phyloP scores from a whole-genome alignment of 2,113 vertebrate species.

The Thalassoma bifasciatum region DNA sequence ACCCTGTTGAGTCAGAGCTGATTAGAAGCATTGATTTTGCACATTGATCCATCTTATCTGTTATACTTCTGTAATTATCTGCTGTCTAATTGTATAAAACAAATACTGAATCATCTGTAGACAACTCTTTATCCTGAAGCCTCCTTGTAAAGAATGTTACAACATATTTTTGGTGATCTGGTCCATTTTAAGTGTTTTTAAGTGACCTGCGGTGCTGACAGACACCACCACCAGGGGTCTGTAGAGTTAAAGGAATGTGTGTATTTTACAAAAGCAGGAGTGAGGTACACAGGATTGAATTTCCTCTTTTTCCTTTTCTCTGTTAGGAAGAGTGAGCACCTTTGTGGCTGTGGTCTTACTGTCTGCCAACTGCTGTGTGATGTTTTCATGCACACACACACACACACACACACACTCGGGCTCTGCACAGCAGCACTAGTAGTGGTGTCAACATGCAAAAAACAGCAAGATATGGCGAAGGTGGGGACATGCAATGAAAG shows the following conservation, averaged over 20 bases:
- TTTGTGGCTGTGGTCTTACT: not conserved
- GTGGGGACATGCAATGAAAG: not conserved
- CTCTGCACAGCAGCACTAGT: slow-evolving; percentile 15
- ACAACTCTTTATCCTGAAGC: not conserved
- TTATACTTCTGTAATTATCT: too few relatives aligned
- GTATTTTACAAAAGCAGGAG: not conserved
- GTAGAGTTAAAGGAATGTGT: slow-evolving; percentile 59
- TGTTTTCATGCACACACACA: not conserved
- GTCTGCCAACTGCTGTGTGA: not conserved
- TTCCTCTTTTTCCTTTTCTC: not conserved
- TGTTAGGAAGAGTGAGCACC: not conserved
- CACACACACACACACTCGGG: not conserved
- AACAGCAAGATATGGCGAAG: slow-evolving; percentile 27
- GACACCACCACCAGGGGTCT: slow-evolving; percentile 77
- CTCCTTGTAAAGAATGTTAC: not conserved
- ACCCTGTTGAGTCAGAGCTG: slow-evolving; percentile 2
- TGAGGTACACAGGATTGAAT: not conserved
- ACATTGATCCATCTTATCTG: slow-evolving; percentile 10
- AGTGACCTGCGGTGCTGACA: slow-evolving; percentile 43
- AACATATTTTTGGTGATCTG: not conserved
- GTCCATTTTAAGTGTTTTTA: not conserved
- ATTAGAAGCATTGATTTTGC: slow-evolving; percentile 24
- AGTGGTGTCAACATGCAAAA: slow-evolving; percentile 18
- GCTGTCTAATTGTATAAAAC: too few relatives aligned
- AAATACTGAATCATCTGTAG: not conserved